Evolutionary conservation across 35 echinoderm and acorn worm genomes (phyloP), one percentile per base, ranked within the genome.

Genomic region (Apostichopus californicus): DNA sequence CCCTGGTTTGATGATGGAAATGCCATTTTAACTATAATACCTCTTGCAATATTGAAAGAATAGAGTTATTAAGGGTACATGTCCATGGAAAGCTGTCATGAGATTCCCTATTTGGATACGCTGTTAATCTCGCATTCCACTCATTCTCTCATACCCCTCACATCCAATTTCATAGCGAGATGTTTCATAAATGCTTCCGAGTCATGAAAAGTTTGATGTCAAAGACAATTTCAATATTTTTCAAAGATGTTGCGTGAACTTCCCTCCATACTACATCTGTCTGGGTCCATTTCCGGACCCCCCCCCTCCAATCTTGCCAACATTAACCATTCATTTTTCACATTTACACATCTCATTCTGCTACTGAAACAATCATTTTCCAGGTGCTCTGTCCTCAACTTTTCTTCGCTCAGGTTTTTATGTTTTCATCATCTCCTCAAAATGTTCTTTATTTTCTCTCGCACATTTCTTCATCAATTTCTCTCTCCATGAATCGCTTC

Each of bases 401-500:
- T 28, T 81, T 24, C 55, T 81, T 24, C 55, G 20, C 81, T 85
- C 55, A 60, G 81, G 71, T 20, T 75, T 85, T 85, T 85, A 85
- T 55, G 81, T 85, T 85, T 25, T 85, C 81, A 85, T 85, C 34
- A 46, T 46, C 2, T 46, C 81, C 81, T 85, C 71, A 75, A 75
- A 22, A 75, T 75, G 71, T 75, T 54, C 54, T 65, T 83, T 87
- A 13, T 91, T 79, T 78, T 79, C 59, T 91, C 77, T 91, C 55
- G 77, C 89, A 91, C 89, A 91, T 91, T 79, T 91, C 61, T 89
- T 46, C 86, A 89, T 91, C 21, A 91, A 55, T 82, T 52, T 57
- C 72, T 91, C 60, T 91, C 77, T 91, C 89, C 61, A 59, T 89
- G 46, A 46, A 87, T 63, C 60, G 9, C 17, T 46, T 72, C 46